Percentiles rank a stretch among this genome's conserved stretches.
Conservation (phyloP, 1,140 invertebrate species). For the Ostrea denselamellosa region DNA sequence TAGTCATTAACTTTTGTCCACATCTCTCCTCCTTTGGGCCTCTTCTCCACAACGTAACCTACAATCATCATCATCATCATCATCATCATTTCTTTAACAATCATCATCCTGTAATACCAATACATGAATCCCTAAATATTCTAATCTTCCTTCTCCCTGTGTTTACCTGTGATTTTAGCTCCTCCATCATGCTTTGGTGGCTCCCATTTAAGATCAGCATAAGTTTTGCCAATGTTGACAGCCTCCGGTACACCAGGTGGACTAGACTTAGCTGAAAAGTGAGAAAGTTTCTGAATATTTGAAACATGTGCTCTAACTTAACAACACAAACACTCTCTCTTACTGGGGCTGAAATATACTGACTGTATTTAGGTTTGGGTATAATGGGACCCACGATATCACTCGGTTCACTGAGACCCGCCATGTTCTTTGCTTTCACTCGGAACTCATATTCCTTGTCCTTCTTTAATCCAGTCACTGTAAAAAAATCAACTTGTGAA, state of each 20-base stretch:
- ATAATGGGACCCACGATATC: conserved; percentile 90
- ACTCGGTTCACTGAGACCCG: conserved; percentile 96
- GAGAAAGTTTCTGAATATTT: not conserved
- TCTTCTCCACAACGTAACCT: conserved; percentile 96
- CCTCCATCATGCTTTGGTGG: conserved; percentile 95
- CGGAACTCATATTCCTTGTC: conserved; percentile 98
- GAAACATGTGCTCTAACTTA: not conserved
- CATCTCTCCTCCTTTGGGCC: conserved; percentile 87
- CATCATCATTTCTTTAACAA: no score
- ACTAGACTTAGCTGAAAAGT: conserved; percentile 69
- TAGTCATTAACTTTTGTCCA: conserved; percentile 97
- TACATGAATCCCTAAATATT: not conserved
- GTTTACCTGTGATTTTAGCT: conserved; percentile 87
- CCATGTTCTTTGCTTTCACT: conserved; percentile 96
- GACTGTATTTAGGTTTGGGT: conserved; percentile 94
- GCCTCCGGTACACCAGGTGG: conserved; percentile 88
- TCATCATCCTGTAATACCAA: not conserved
- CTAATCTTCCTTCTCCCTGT: not conserved
- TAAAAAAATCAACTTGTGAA: conserved; percentile 78
- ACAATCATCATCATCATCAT: not conserved
- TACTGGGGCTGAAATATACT: conserved; percentile 53
- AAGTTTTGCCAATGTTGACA: conserved; percentile 88
- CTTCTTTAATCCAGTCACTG: conserved; percentile 93
- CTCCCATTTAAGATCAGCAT: conserved; percentile 92
- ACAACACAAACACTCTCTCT: not conserved